phyloP scores from a whole-genome alignment of 2,797 vertebrate species.

The Cetoscarus ocellatus region DNA sequence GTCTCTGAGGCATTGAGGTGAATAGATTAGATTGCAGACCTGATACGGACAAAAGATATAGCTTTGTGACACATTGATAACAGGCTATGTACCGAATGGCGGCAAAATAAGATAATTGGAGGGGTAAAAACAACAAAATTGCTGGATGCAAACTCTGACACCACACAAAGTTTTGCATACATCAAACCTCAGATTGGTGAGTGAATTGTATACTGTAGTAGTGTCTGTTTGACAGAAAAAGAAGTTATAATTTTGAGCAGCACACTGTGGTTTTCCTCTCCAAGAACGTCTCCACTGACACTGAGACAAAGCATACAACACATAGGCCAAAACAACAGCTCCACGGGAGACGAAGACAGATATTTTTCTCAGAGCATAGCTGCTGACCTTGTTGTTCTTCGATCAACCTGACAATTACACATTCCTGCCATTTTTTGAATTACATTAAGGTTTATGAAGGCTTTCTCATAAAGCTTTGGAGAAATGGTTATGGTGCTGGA shows the following conservation, averaged over 20 bases:
- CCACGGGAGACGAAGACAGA: constrained; percentile 40
- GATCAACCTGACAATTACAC: constrained; percentile 55
- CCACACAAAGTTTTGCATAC: constrained; percentile 50
- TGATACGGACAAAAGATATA: constrained; percentile 28
- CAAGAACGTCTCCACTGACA: constrained; percentile 53
- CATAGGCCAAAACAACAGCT: constrained; percentile 56
- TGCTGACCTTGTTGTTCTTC: constrained; percentile 55
- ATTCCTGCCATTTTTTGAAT: constrained; percentile 64
- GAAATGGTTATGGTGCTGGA: constrained; percentile 21
- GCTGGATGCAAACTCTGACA: constrained; percentile 48
- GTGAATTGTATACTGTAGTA: constrained; percentile 50
- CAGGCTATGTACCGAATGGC: constrained; percentile 47
- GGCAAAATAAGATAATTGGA: constrained; percentile 56
- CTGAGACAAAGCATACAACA: constrained; percentile 55
- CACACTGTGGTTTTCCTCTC: constrained; percentile 57
- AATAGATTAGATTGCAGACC: constrained; percentile 44
- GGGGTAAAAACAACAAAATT: constrained; percentile 55
- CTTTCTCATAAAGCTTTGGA: constrained; percentile 4
- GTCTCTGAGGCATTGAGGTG: constrained; percentile 36
- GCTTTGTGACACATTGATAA: constrained; percentile 55
- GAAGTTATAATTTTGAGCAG: constrained; percentile 49
- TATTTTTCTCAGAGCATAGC: constrained; percentile 21
- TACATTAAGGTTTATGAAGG: constrained; percentile 26
- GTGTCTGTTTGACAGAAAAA: constrained; percentile 40
- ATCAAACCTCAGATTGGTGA: constrained; percentile 35